phyloP scores from a whole-genome alignment of 2,797 vertebrate species.

The Paguma larvata region DNA sequence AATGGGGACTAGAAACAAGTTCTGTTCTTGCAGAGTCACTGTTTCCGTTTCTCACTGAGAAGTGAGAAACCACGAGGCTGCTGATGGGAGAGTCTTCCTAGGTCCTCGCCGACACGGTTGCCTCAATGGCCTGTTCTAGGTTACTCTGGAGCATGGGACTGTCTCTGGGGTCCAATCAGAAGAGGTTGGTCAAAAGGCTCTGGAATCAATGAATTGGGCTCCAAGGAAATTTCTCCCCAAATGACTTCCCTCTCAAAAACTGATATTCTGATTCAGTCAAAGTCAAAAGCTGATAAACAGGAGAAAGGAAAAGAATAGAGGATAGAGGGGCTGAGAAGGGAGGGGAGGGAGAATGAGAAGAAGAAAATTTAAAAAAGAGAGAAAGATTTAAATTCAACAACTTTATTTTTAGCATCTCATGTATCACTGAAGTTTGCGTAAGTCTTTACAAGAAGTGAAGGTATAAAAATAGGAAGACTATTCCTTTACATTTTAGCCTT shows the following conservation, averaged over 20 bases:
- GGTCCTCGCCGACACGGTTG: background rate
- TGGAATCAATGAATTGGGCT: background rate
- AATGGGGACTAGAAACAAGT: background rate
- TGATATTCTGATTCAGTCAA: background rate
- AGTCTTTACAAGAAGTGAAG: background rate
- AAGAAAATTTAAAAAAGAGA: background rate
- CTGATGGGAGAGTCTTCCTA: background rate
- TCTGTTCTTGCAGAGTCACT: background rate
- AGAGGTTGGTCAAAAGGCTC: background rate
- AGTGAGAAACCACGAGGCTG: background rate
- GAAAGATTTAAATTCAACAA: background rate
- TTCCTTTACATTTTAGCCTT: background rate
- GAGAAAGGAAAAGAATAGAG: background rate
- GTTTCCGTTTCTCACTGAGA: background rate
- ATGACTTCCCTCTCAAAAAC: background rate
- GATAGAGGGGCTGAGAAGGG: background rate
- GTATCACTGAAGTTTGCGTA: background rate
- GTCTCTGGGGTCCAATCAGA: background rate
- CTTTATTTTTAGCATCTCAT: background rate
- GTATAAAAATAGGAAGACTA: background rate
- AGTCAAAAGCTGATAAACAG: background rate
- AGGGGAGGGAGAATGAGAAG: background rate
- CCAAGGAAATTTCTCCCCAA: background rate
- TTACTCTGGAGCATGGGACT: background rate
- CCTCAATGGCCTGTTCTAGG: background rate